Evolutionary conservation across 2,797 vertebrate genomes (phyloP), one percentile per base, ranked within the genome.

Genomic region (Numenius phaeopus): DNA sequence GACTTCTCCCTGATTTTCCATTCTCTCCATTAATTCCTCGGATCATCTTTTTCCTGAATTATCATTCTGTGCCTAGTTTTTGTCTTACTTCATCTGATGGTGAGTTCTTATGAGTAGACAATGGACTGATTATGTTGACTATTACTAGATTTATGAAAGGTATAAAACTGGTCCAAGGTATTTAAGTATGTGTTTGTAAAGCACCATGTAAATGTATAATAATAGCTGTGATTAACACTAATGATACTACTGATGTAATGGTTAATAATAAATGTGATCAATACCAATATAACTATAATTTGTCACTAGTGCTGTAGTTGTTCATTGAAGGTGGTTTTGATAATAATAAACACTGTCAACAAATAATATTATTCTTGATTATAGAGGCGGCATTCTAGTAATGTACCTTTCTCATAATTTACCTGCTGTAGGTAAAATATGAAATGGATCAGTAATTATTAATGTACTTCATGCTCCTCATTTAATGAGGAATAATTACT

Each of bases 361-460:
- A 95, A 86, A 77, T 94, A 75, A 70, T 96, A 94, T 91, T 97
- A 20, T 86, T 90, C 57, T 94, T 94, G 85, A 91, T 96, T 83
- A 72, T 81, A 89, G 84, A 94, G 26, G 13, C 89, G 49, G 70
- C 46, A 90, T 67, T 84, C 55, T 83, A 90, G 65, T 91, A 95
- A 96, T 97, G 96, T 95, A 17, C 37, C 61, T 96, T 96, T 90
- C 54, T 87, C 52, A 72, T 92, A 90, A 65, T 96, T 96, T 95
- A 91, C 91, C 70, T 96, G n/a, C 18, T 85, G 54, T 85, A 73
- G 32, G 71, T 91, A 93, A 93, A 96, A 91, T 90, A 90, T 89
- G 71, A 96, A 97, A 96, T 72, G 80, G 92, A 27, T 91, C 57
- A 87, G 89, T 94, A 97, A 94, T 97, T 96, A 93, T 94, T 97